Evolutionary conservation across 1,140 invertebrate species (phyloP).

Genomic region (Macrobrachium rosenbergii): DNA sequence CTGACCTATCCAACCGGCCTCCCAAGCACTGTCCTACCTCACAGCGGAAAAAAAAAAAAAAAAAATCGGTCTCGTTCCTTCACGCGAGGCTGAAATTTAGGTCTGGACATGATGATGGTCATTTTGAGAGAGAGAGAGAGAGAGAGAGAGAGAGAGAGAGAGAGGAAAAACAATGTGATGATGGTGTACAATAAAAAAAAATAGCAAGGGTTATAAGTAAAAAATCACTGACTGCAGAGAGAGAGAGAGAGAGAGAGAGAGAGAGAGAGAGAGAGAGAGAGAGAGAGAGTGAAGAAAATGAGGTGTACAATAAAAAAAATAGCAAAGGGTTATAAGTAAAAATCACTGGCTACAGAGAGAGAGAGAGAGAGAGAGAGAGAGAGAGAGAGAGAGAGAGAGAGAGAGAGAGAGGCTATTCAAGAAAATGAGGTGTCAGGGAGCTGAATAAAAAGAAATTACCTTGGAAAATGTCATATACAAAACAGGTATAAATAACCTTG

Average conservation of each 20-base stretch:
- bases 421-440: neutral
- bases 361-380: slow-evolving; percentile 1
- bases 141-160: neutral
- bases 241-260: slow-evolving; percentile 1
- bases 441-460: neutral
- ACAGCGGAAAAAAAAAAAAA: slow-evolving; percentile 20
- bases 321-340: neutral
- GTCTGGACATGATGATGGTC: neutral
- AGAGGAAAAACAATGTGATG: neutral
- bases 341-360: no score
- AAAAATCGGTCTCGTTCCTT: neutral
- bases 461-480: neutral
- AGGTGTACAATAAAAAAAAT: neutral
- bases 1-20: neutral
- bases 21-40: neutral
- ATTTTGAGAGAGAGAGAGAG: slow-evolving; percentile 1
- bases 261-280: neutral
- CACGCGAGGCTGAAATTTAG: no score
- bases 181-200: neutral
- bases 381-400: neutral
- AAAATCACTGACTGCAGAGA: no score
- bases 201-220: neutral
- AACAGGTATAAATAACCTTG: neutral
- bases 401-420: neutral
- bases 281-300: neutral